Evolutionary conservation across 2,888 invertebrate species (phyloP).

Genomic region (Adelognathus sp.): DNA sequence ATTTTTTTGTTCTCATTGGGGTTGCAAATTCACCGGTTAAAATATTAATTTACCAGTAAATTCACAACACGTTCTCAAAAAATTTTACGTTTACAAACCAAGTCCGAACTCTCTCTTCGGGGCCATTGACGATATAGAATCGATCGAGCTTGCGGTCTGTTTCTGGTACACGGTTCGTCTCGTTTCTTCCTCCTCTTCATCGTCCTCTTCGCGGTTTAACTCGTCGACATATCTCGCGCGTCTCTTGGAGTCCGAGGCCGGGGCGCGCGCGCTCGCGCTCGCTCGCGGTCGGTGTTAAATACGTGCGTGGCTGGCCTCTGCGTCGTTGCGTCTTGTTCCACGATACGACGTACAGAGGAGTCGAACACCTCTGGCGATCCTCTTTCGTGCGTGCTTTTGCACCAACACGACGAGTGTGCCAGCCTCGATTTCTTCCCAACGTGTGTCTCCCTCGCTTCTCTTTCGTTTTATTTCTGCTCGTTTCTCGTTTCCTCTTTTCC

Average conservation of each 20-base stretch:
- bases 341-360: constrained; percentile 60
- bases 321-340: constrained; percentile 72
- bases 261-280: too few species aligned
- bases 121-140: constrained; percentile 5
- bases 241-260: constrained; percentile 67
- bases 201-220: constrained; percentile 45
- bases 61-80: too few species aligned
- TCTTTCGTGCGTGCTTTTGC: constrained; percentile 38
- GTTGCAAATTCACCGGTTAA: too few species aligned
- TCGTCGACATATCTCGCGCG: constrained; percentile 71
- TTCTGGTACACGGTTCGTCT: constrained; percentile 13
- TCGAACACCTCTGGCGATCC: constrained; percentile 34
- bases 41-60: too few species aligned
- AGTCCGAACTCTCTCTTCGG: too few species aligned
- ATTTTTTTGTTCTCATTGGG: too few species aligned
- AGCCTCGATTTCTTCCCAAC: constrained; percentile 29
- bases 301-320: constrained; percentile 72
- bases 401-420: constrained; percentile 17
- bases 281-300: constrained; percentile 73
- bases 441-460: constrained; percentile 19
- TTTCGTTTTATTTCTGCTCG: constrained; percentile 13
- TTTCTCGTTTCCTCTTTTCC: constrained; percentile 14
- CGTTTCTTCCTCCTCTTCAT: constrained; percentile 44
- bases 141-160: constrained; percentile 27
- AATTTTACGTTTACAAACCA: too few species aligned